Conservation (phyloP, 2,113 vertebrate genomes). For the Egretta garzetta region DNA sequence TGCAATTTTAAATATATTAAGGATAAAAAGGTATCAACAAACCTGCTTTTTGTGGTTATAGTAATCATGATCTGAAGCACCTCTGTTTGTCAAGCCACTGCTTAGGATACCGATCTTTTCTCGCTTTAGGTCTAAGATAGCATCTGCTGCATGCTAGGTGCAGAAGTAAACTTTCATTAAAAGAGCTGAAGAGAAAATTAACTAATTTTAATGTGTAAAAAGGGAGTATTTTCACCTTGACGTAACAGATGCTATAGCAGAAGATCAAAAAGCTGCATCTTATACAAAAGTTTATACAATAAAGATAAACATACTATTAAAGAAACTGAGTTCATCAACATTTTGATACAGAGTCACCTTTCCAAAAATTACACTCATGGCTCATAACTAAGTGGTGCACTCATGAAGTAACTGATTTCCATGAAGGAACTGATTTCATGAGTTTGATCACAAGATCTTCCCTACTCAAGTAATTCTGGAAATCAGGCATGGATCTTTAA, state of each 20-base stretch:
- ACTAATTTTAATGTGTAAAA: conserved; percentile 1
- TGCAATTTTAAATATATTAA: conserved; percentile 65
- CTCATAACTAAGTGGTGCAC: not conserved
- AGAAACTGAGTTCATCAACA: not conserved
- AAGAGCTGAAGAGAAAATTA: conserved; percentile 32
- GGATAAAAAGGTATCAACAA: conserved; percentile 66
- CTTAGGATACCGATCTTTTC: not conserved
- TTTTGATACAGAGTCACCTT: not conserved
- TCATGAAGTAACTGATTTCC: not conserved
- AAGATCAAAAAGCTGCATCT: not conserved
- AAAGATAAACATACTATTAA: conserved; percentile 1
- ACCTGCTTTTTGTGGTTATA: conserved; percentile 35
- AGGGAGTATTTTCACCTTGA: not conserved
- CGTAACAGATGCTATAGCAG: not conserved
- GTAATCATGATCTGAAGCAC: conserved; percentile 56
- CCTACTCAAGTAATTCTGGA: not conserved
- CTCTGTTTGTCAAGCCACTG: conserved; percentile 16
- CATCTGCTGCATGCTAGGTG: not conserved
- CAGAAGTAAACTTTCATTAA: conserved; percentile 39
- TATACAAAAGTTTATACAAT: not conserved
- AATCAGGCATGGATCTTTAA: not conserved
- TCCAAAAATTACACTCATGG: not conserved
- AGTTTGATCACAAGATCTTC: not conserved
- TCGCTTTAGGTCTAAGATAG: conserved; percentile 12
- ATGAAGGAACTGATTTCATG: not conserved